Conservation (phyloP, 30 jellyfish, hydroid and myxozoan genomes). For the Mastigias papua region DNA sequence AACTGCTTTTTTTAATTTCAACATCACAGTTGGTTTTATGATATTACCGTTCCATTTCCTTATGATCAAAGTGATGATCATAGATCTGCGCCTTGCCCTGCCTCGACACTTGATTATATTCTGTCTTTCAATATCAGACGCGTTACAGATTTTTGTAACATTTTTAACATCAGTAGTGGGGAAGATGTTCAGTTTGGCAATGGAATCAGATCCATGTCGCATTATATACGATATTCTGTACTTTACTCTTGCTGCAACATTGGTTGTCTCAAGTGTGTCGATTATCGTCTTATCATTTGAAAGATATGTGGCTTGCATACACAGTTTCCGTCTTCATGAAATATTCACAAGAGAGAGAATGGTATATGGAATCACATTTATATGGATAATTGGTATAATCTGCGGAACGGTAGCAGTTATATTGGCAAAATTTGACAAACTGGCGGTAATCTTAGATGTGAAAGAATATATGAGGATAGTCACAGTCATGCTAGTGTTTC, state of each 20-base stretch:
- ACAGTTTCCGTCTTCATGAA: background rate
- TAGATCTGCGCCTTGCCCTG: background rate
- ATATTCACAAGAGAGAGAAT: background rate
- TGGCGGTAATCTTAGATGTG: background rate
- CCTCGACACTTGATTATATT: background rate
- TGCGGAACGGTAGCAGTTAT: background rate
- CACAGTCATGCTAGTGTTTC: background rate
- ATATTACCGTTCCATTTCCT: background rate
- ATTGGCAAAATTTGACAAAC: too few relatives aligned
- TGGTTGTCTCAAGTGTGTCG: background rate
- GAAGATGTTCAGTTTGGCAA: background rate
- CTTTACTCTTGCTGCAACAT: background rate
- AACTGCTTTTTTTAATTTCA: background rate
- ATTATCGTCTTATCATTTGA: background rate
- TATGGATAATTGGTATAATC: background rate
- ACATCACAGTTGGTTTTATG: background rate
- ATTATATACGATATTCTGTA: background rate
- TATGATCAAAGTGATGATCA: background rate
- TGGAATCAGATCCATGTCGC: background rate
- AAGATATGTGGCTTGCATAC: background rate
- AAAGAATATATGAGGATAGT: background rate
- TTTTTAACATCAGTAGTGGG: background rate
- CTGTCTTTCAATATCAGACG: background rate
- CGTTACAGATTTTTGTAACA: background rate
- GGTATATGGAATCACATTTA: background rate